A percentile compares a stretch with the other conserved stretches of the same genome.
These are phyloP conservation scores for Delphinus delphis DNA, from an alignment of 2,113 vertebrate species.

Conservation along the genomic window DNA sequence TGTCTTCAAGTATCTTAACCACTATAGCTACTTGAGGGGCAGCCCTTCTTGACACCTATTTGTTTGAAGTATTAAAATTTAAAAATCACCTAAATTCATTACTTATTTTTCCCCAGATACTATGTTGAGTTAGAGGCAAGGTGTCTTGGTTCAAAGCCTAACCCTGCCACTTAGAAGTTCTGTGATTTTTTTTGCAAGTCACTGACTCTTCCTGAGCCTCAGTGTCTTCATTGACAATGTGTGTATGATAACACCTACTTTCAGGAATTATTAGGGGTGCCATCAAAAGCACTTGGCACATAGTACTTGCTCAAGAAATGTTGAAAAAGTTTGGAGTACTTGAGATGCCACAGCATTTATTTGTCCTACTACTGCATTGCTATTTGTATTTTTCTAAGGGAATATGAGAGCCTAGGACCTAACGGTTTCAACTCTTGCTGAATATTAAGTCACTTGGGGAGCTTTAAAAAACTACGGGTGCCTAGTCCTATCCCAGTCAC, in stretches of 20 bases:
- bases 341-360: accelerated
- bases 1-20: not conserved
- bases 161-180: not conserved
- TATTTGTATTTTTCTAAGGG: not conserved
- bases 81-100: not conserved
- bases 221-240: not conserved
- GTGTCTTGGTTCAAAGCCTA: not conserved
- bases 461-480: not conserved
- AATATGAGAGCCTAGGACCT: not conserved
- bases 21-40: not conserved
- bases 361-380: accelerated
- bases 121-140: not conserved
- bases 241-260: not conserved
- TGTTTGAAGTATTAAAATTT: not conserved
- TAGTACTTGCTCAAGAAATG: not conserved
- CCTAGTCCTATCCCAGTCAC: not conserved
- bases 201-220: not conserved
- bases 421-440: not conserved
- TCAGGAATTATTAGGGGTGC: accelerated
- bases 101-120: not conserved
- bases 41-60: not conserved
- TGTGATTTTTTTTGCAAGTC: not conserved
- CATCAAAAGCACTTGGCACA: accelerated
- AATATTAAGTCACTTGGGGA: not conserved
- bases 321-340: not conserved